Evolutionary conservation across 2,888 invertebrate species (phyloP), one percentile per base, ranked within the genome.

Genomic region (Drosophila demipolita): DNA sequence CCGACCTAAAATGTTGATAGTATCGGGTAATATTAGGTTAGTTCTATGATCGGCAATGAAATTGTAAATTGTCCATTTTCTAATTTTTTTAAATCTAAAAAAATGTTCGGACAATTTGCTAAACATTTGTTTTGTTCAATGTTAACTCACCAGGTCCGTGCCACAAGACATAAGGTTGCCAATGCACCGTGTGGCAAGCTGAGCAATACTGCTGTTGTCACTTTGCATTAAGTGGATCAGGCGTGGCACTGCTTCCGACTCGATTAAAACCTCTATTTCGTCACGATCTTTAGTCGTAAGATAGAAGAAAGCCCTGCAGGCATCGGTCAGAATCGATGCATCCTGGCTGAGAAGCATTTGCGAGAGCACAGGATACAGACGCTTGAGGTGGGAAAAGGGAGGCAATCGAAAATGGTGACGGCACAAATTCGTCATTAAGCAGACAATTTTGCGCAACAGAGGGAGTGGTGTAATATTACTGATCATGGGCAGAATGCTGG

Each of bases 231-330:
- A 93, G 33, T 94, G 94, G 0, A 97, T 95, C 20, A 99, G 94
- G 9, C 95, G 94, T 0, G 94, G 93, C 17, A 98, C 95, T 12
- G 96, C 94, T 0, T 96, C 96, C 5, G 96, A 94, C 57, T 95
- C 94, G 42, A 97, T 94, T 0, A 97, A 96, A 0, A 95, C 95
- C 89, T 98, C 98, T 61, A 99, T 99, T 90, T 97, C 97, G 49
- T 97, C 96, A 91, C 98, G 98, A 12, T 96, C 95, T 0, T 98
- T 98, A 92, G 99, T 98, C 0, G 98, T 98, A 2, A 99, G 94
- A 92, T 99, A 99, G 0, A 98, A 98, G 0, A 99, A 93, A 0
- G 99, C 98, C 98, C 98, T 99, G 91, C 98, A 98, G 0, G 97
- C 95, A 93, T 99, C 98, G 50, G 97, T 97, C 94, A 97, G 92